Evolutionary conservation across 2,113 vertebrate species (phyloP).

Genomic region (Catharus fuscescens): DNA sequence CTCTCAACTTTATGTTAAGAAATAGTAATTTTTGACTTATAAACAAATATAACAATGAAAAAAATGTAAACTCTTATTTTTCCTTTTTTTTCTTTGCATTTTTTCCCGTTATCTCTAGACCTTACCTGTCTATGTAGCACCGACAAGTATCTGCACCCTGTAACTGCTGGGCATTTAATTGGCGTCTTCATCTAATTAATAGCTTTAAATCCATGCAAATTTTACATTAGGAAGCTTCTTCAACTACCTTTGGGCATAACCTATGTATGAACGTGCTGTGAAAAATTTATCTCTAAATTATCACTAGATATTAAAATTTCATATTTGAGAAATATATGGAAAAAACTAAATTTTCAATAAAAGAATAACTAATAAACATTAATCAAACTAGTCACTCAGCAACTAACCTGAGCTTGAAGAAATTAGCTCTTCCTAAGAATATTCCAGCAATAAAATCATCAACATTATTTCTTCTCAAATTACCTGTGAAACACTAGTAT

Average conservation of each 20-base stretch:
- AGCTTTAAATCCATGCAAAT: neutral
- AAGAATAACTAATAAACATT: neutral
- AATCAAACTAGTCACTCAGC: neutral
- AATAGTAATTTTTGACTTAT: neutral
- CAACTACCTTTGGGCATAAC: neutral
- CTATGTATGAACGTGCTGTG: neutral
- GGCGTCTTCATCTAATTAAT: neutral
- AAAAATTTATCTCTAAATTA: constrained; percentile 23
- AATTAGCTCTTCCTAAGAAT: neutral
- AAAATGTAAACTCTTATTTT: neutral
- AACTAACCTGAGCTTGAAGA: neutral
- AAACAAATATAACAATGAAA: neutral
- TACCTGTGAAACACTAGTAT: neutral
- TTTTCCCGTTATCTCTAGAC: rapidly evolving
- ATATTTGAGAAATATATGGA: neutral
- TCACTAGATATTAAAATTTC: neutral
- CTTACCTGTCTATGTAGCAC: neutral
- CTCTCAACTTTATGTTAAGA: neutral
- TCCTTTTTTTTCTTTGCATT: neutral
- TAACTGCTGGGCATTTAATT: neutral
- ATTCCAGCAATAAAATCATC: neutral
- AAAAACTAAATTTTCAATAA: neutral
- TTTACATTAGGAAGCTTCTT: neutral
- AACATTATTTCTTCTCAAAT: neutral
- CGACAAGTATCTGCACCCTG: neutral